Evolutionary conservation across 2,888 invertebrate genomes (phyloP).

Genomic region (Xestia xanthographa): DNA sequence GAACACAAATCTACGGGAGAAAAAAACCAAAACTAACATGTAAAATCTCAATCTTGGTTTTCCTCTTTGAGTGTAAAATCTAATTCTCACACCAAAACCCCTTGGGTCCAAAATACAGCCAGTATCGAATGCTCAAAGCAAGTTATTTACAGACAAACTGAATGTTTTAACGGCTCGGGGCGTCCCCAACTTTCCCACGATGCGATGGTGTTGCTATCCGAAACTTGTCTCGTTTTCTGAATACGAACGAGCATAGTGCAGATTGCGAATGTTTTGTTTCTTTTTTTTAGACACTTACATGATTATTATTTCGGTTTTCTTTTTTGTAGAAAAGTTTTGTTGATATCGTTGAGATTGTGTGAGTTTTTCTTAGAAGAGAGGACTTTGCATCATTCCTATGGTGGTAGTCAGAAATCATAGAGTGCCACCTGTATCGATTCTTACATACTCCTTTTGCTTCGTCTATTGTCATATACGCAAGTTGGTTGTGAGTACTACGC

Average conservation of each 20-base stretch:
- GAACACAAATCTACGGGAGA: not conserved
- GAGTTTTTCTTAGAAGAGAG: not conserved
- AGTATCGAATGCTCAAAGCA: constrained; percentile 45
- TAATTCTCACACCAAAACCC: constrained; percentile 16
- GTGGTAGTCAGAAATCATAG: too few relatives aligned
- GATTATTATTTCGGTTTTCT: constrained; percentile 4
- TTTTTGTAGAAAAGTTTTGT: constrained; percentile 17
- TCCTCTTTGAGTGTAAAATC: constrained; percentile 20
- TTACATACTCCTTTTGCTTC: too few relatives aligned
- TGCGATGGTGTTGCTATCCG: constrained; percentile 65
- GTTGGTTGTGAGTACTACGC: too few relatives aligned
- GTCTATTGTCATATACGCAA: too few relatives aligned
- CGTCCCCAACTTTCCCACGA: constrained; percentile 68
- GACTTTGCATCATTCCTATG: not conserved
- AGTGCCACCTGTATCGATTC: too few relatives aligned
- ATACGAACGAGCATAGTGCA: constrained; percentile 30
- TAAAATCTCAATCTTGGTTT: not conserved
- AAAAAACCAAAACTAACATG: not conserved
- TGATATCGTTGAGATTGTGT: not conserved
- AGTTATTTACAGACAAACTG: constrained; percentile 69
- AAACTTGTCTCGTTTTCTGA: constrained; percentile 65
- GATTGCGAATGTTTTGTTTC: constrained; percentile 39
- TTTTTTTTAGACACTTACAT: constrained; percentile 9
- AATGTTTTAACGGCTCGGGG: constrained; percentile 69
- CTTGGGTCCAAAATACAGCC: constrained; percentile 16